phyloP scores from a whole-genome alignment of 2,888 invertebrate genomes.

The Zeuzera pyrina region DNA sequence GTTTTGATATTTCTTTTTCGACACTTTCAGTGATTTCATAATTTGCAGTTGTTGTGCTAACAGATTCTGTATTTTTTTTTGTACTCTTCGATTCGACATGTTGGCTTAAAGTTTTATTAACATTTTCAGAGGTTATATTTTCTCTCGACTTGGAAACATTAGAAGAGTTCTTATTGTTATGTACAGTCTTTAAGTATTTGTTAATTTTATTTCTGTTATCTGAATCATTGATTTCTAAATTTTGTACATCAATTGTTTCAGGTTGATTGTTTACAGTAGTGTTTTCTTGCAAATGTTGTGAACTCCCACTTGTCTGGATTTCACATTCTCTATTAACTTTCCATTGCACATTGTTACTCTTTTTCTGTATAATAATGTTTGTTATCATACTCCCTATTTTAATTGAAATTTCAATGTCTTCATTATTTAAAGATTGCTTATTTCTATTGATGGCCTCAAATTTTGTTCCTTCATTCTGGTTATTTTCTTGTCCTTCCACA shows the following conservation, averaged over 20 bases:
- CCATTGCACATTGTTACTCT: constrained; percentile 43
- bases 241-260: constrained; percentile 18
- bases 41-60: constrained; percentile 45
- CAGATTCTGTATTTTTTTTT: constrained; percentile 56
- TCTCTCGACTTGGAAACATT: too few relatives aligned
- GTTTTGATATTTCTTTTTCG: constrained; percentile 47
- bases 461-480: too few relatives aligned
- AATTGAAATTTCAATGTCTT: constrained; percentile 55
- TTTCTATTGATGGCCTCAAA: too few relatives aligned
- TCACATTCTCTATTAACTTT: constrained; percentile 45
- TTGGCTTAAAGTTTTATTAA: constrained; percentile 3
- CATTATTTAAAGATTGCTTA: too few relatives aligned
- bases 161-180: too few relatives aligned
- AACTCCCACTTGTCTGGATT: constrained; percentile 47
- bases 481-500: too few relatives aligned
- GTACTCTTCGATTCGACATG: constrained; percentile 25
- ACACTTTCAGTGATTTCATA: constrained; percentile 57
- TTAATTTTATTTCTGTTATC: constrained; percentile 13
- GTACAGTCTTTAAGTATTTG: constrained; percentile 10
- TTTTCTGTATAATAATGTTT: constrained; percentile 50
- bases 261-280: constrained; percentile 17
- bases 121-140: too few relatives aligned
- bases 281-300: constrained; percentile 38
- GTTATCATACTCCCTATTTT: constrained; percentile 49
- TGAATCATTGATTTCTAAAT: constrained; percentile 21